These are phyloP conservation scores for Phasianus colchicus DNA, from an alignment of 2,113 vertebrate species.

Conservation along the genomic window DNA sequence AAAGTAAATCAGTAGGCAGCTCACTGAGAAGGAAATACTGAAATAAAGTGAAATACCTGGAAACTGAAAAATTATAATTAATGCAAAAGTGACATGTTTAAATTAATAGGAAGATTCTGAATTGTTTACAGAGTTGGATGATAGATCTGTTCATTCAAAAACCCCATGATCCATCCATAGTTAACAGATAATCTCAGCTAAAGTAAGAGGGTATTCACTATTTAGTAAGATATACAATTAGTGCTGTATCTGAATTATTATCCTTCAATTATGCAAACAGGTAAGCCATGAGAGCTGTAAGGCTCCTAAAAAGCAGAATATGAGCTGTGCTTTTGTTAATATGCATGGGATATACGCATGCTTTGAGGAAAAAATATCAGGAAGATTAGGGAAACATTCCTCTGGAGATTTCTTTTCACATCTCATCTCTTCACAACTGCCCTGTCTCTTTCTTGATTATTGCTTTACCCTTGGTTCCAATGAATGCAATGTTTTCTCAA, in stretches of 20 bases:
- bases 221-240: background rate
- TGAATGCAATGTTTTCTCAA: background rate
- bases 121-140: conserved; percentile 26
- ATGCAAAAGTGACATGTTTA: background rate
- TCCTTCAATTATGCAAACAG: background rate
- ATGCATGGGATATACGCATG: background rate
- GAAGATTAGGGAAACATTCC: background rate
- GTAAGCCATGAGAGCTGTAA: background rate
- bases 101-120: conserved; percentile 55
- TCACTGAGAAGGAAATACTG: background rate
- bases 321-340: background rate
- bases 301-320: background rate
- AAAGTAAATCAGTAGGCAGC: conserved; percentile 42
- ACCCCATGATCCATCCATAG: background rate
- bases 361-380: background rate
- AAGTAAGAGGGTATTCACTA: background rate
- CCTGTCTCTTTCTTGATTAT: background rate
- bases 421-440: background rate
- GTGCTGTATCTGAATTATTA: background rate
- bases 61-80: conserved; percentile 29
- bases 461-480: background rate
- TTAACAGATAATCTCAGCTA: conserved; percentile 29
- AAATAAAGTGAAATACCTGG: conserved; percentile 30
- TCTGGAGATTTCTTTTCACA: conserved; percentile 14
- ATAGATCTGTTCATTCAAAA: conserved; percentile 40